Percentiles rank a stretch among this genome's conserved stretches.
phyloP scores from a whole-genome alignment of 2,888 invertebrate genomes.

The Thelaira solivaga region DNA sequence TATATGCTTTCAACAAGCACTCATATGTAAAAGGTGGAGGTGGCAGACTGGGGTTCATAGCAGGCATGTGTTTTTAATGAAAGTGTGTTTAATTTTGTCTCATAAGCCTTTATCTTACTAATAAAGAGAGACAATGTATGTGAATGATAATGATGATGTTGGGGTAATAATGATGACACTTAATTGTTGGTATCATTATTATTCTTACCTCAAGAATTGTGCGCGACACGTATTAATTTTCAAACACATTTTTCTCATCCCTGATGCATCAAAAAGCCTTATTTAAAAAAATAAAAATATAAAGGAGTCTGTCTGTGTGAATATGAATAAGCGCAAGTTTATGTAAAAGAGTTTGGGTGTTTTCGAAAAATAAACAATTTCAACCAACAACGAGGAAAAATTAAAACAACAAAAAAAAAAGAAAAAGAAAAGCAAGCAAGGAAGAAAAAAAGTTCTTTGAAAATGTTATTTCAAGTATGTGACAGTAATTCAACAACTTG shows the following conservation, averaged over 20 bases:
- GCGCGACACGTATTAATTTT: conserved; percentile 57
- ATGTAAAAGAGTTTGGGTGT: not conserved
- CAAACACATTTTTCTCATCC: not conserved
- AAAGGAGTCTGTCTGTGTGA: not conserved
- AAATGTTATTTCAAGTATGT: conserved; percentile 64
- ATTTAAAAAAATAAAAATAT: too few species aligned
- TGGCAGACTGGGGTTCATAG: not conserved
- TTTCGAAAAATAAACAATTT: conserved; percentile 24
- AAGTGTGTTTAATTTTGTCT: conserved; percentile 48
- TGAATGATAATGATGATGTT: conserved; percentile 1
- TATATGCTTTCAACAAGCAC: conserved; percentile 65
- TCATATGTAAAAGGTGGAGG: conserved; percentile 23
- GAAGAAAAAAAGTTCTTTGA: conserved; percentile 56
- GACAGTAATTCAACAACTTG: conserved; percentile 31
- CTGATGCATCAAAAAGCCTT: not conserved
- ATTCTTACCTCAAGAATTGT: conserved; percentile 70
- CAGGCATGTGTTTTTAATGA: conserved; percentile 39
- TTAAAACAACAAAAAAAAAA: not conserved
- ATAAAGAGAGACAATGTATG: not conserved
- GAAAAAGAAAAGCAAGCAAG: too few species aligned
- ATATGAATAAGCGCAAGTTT: not conserved
- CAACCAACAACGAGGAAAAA: conserved; percentile 50
- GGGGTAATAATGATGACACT: conserved; percentile 40
- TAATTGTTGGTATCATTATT: conserved; percentile 57
- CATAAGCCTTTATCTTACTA: conserved; percentile 34